Base-by-base conservation (phyloP, 2,797 vertebrate genomes). In the Heteromormyrus szaboi region DNA sequence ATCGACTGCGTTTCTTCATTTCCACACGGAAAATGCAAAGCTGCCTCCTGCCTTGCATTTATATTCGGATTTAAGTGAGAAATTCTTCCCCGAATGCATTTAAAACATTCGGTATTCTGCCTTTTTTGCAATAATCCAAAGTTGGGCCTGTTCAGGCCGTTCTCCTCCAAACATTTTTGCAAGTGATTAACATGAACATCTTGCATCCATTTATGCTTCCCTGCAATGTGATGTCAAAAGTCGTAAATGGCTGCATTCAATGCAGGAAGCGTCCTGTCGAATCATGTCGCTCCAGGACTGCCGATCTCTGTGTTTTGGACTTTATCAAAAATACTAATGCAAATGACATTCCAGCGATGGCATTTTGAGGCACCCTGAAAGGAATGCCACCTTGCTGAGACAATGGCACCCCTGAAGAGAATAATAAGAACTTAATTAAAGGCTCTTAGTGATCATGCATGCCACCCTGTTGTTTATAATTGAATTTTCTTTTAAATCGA, bases 391-490 rank as follows among this genome's bases (percentile, higher is more conserved):
- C 83, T 41, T 53, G 59, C 37, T 41, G 9, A 85, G 59, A 89
- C 88, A 86, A 86, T 54, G 25, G 11, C n/a, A 19, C 9, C 22
- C 22, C 84, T 33, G 62, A 62, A 17, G 48, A 59, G 54, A 89
- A 86, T 86, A 89, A 89, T 72, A 86, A 76, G 59, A 51, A n/a
- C 29, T 12, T 86, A 76, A 89, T 84, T 83, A 88, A 53, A 41
- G 37, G 37, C 50, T 37, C 72, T 62, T 83, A 84, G 72, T 88
- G 53, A 88, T 83, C 33, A 41, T 83, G 88, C 88, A 62, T 14
- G 41, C 51, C 11, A 37, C 44, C 76, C 53, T 44, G 51, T 62
- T 59, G 50, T 81, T 88, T 76, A 44, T 44, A 84, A 84, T 84
- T 84, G 81, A 84, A 84, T 84, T 84, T 84, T 50, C 22, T 84